phyloP scores from a whole-genome alignment of 2,888 invertebrate genomes.

The Hetaerina titia region DNA sequence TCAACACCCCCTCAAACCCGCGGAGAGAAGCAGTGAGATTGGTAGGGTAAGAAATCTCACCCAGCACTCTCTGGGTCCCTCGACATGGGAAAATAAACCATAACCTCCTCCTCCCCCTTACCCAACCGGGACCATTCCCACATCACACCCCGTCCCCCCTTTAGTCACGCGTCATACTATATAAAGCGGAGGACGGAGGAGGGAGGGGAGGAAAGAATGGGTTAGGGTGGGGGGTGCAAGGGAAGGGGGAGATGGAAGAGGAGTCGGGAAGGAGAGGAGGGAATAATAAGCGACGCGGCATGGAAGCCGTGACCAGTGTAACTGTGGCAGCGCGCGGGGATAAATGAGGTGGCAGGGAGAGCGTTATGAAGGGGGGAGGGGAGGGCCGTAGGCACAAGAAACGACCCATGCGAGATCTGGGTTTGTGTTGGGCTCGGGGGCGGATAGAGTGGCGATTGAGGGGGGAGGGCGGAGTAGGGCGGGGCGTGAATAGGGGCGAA shows the following conservation, averaged over 20 bases:
- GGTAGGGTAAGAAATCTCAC: no score
- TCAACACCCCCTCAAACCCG: no score
- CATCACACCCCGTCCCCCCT: neutral
- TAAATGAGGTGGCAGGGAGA: neutral
- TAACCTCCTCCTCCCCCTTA: no score
- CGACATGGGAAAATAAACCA: no score
- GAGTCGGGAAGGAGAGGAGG: no score
- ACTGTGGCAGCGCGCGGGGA: neutral
- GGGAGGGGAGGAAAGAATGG: neutral
- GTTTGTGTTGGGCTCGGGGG: neutral
- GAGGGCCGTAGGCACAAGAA: neutral
- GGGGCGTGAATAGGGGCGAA: neutral
- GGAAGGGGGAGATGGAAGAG: neutral
- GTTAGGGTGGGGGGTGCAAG: neutral
- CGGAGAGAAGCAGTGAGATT: no score
- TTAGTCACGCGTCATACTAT: slow-evolving; percentile 11
- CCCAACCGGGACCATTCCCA: neutral
- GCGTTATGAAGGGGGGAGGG: neutral
- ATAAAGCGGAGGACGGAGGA: neutral
- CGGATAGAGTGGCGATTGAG: neutral
- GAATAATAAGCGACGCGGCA: neutral
- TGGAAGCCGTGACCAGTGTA: neutral
- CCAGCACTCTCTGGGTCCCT: no score
- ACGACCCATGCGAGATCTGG: no score
- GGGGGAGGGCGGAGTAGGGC: neutral